phyloP scores from a whole-genome alignment of 2,888 invertebrate species.

The Anodontia alba region DNA sequence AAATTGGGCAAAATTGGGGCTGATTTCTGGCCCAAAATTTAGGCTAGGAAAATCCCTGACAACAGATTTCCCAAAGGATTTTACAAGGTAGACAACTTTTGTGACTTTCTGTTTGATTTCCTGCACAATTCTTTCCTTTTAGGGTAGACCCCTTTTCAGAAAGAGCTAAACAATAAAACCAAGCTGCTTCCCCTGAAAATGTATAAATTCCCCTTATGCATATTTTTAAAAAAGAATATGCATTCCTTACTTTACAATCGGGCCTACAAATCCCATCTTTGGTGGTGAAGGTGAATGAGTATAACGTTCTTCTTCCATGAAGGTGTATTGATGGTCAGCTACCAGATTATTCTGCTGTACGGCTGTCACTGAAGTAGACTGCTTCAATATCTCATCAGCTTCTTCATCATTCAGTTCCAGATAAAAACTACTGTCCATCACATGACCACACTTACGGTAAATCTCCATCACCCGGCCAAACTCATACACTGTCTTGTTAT shows the following conservation, averaged over 20 bases:
- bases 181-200: too few relatives aligned
- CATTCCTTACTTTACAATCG: slow-evolving; percentile 73
- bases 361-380: slow-evolving; percentile 34
- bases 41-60: too few relatives aligned
- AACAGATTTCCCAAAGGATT: too few relatives aligned
- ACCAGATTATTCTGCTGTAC: slow-evolving; percentile 6
- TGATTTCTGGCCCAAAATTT: too few relatives aligned
- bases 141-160: too few relatives aligned
- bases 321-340: slow-evolving; percentile 37
- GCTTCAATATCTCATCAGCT: slow-evolving; percentile 49
- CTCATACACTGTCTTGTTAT: slow-evolving; percentile 31
- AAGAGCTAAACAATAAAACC: too few relatives aligned
- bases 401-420: slow-evolving; percentile 57
- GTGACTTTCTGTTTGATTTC: too few relatives aligned
- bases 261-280: slow-evolving; percentile 73
- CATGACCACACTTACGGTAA: slow-evolving; percentile 53
- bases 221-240: too few relatives aligned
- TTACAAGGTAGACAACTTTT: too few relatives aligned
- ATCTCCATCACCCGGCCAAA: slow-evolving; percentile 57
- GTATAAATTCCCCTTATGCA: too few relatives aligned
- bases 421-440: slow-evolving; percentile 53
- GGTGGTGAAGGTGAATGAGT: slow-evolving; percentile 69
- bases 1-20: too few relatives aligned
- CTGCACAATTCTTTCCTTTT: too few relatives aligned
- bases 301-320: slow-evolving; percentile 35